Conservation (phyloP, 2,888 invertebrate species). For the Drosophila kambysellisi region DNA sequence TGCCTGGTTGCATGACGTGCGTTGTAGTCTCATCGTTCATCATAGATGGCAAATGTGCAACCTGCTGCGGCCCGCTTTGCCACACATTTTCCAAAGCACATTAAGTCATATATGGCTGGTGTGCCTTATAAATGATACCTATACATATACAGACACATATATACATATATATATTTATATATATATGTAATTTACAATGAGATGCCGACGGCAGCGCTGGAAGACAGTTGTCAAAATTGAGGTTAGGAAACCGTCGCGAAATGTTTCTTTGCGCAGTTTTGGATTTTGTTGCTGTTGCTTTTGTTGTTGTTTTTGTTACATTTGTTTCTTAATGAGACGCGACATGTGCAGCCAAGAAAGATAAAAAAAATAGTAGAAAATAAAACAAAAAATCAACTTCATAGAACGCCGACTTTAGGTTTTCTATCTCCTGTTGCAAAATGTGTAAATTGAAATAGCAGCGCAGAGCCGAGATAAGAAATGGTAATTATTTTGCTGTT, state of each 20-base stretch:
- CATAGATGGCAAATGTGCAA: slow-evolving; percentile 60
- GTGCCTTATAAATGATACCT: slow-evolving; percentile 31
- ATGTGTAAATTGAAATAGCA: slow-evolving; percentile 69
- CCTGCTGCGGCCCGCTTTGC: slow-evolving; percentile 59
- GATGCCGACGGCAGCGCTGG: slow-evolving; percentile 25
- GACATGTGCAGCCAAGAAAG: slow-evolving; percentile 43
- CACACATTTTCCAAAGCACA: slow-evolving; percentile 47
- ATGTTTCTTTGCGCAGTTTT: slow-evolving; percentile 15
- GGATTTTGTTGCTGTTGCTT: not conserved
- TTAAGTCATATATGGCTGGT: slow-evolving; percentile 53
- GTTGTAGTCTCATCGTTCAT: slow-evolving; percentile 27
- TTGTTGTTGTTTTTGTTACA: slow-evolving; percentile 22
- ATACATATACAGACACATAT: not conserved
- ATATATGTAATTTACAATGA: slow-evolving; percentile 25
- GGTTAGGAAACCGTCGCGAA: slow-evolving; percentile 73
- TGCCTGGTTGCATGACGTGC: slow-evolving; percentile 17
- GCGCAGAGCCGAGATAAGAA: slow-evolving; percentile 55
- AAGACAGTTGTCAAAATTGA: slow-evolving; percentile 65
- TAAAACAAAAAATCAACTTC: slow-evolving; percentile 39
- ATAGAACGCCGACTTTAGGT: slow-evolving; percentile 58
- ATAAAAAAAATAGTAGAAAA: not conserved
- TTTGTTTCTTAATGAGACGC: slow-evolving; percentile 65
- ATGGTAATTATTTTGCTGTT: slow-evolving; percentile 48
- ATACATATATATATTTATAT: not conserved
- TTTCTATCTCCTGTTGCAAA: slow-evolving; percentile 7